phyloP scores from a whole-genome alignment of 1,140 invertebrate genomes.

The Zaprionus nigranus region DNA sequence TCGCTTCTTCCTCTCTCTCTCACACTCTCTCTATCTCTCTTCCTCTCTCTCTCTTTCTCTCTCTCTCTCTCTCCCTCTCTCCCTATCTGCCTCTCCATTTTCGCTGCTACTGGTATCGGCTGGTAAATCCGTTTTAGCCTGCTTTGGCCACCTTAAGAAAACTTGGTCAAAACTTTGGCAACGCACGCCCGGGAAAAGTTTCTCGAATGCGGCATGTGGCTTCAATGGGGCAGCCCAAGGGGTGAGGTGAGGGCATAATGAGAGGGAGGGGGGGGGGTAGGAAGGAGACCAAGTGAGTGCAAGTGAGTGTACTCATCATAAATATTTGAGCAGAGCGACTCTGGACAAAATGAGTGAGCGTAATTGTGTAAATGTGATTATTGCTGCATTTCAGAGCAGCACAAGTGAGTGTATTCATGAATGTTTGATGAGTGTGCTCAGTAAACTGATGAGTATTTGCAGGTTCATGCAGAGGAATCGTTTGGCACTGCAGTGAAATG shows the following conservation, averaged over 20 bases:
- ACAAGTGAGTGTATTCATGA: slow-evolving; percentile 2
- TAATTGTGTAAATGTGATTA: slow-evolving; percentile 25
- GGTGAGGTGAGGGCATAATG: slow-evolving; percentile 11
- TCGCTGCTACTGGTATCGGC: neutral
- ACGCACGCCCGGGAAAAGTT: slow-evolving; percentile 30
- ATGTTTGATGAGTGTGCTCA: slow-evolving; percentile 8
- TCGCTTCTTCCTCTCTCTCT: slow-evolving; percentile 4
- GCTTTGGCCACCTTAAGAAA: slow-evolving; percentile 54
- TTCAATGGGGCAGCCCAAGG: slow-evolving; percentile 11
- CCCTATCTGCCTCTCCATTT: too few relatives aligned
- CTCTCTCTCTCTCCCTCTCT: neutral
- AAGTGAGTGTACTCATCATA: slow-evolving; percentile 40
- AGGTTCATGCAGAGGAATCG: neutral
- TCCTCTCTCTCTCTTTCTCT: neutral
- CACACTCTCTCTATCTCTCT: neutral
- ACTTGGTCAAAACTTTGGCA: slow-evolving; percentile 52
- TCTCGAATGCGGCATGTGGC: slow-evolving; percentile 48
- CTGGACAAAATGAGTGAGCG: neutral
- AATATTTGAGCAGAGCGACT: slow-evolving; percentile 9
- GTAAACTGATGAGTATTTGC: neutral
- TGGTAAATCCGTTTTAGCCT: slow-evolving; percentile 43
- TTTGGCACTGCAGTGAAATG: neutral
- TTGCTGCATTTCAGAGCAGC: slow-evolving; percentile 17
- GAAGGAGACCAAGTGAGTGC: slow-evolving; percentile 19
- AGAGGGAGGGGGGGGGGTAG: neutral